phyloP scores from a whole-genome alignment of 2,113 vertebrate genomes.

The Epinephelus fuscoguttatus region DNA sequence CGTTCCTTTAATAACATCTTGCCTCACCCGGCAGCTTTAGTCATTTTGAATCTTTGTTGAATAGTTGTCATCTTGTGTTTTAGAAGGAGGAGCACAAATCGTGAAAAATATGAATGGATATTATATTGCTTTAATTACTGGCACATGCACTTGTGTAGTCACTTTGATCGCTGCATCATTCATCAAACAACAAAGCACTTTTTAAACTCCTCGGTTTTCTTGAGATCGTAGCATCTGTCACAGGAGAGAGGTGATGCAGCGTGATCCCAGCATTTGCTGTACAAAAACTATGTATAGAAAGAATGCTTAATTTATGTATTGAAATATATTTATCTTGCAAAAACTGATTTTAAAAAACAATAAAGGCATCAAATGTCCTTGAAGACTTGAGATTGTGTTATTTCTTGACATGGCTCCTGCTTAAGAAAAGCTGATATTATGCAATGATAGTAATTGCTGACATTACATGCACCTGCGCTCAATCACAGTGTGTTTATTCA shows the following conservation, averaged over 20 bases:
- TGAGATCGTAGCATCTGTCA: neutral
- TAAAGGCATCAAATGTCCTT: conserved; percentile 61
- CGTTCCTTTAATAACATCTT: neutral
- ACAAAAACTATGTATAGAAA: conserved; percentile 39
- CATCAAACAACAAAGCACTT: conserved; percentile 48
- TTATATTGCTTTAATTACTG: neutral
- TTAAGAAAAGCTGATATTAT: neutral
- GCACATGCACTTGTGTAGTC: neutral
- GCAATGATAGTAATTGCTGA: neutral
- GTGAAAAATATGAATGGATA: neutral
- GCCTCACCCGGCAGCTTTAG: conserved; percentile 19
- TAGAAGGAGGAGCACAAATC: neutral
- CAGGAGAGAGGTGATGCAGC: neutral
- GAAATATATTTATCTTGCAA: conserved; percentile 39
- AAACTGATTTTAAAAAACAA: conserved; percentile 25
- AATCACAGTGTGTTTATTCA: neutral
- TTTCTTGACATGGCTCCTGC: neutral
- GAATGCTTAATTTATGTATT: conserved; percentile 43
- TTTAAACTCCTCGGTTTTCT: conserved; percentile 9
- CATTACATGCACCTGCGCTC: neutral
- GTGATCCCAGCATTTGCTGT: neutral
- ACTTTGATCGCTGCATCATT: conserved; percentile 8
- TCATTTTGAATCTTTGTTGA: conserved; percentile 1
- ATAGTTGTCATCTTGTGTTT: neutral
- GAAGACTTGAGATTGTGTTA: neutral